These are phyloP conservation scores for Lithophane leautieri DNA, from an alignment of 2,888 invertebrate species.

Conservation along the genomic window DNA sequence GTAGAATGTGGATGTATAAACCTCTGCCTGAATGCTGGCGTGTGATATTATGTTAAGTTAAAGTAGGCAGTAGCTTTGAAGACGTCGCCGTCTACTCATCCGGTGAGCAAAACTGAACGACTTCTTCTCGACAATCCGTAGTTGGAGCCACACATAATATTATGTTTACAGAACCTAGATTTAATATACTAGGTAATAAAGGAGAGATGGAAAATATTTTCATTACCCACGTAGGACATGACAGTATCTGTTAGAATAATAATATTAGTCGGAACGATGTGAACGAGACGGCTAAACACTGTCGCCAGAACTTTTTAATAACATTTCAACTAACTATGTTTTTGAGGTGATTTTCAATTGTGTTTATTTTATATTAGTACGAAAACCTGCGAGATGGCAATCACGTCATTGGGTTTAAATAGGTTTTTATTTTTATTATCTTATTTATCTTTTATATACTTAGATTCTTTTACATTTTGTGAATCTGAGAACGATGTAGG, in stretches of 20 bases:
- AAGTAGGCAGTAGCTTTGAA: no score
- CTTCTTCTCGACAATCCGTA: constrained; percentile 31
- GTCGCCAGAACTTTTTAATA: constrained; percentile 78
- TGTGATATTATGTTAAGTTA: neutral
- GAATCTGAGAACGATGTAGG: no score
- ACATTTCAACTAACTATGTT: constrained; percentile 58
- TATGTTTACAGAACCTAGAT: constrained; percentile 80
- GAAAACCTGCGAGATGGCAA: neutral
- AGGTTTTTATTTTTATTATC: no score
- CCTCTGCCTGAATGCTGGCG: neutral
- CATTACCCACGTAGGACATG: constrained; percentile 81
- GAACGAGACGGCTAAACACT: constrained; percentile 67
- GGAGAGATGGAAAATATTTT: constrained; percentile 86
- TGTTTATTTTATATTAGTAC: neutral
- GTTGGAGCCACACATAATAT: constrained; percentile 57
- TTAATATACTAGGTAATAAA: constrained; percentile 86
- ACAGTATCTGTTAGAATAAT: constrained; percentile 73
- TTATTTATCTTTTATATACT: no score
- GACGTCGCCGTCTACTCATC: neutral
- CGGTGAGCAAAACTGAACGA: neutral
- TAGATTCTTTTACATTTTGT: no score
- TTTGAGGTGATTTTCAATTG: constrained; percentile 10
- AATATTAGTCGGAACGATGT: constrained; percentile 62
- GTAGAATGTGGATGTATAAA: neutral
- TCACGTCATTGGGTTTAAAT: no score